Conservation (phyloP, 2,888 invertebrate species). For the Asteroscopus sphinx region DNA sequence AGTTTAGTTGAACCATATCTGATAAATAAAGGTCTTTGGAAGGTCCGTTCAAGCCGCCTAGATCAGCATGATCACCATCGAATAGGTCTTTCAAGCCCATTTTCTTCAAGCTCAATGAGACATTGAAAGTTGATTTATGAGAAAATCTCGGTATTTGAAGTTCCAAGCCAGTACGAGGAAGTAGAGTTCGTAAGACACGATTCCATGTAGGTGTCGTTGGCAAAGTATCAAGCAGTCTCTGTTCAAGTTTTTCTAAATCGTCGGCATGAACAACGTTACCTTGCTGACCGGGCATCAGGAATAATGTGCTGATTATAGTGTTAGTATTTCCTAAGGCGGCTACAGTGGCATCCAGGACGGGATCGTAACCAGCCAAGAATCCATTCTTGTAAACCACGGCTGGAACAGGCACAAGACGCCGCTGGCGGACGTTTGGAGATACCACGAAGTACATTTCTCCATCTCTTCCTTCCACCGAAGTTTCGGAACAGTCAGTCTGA, state of each 20-base stretch:
- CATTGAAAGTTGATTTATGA: conserved; percentile 95
- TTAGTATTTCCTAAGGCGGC: conserved; percentile 93
- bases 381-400: conserved; percentile 94
- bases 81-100: conserved; percentile 96
- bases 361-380: conserved; percentile 96
- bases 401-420: conserved; percentile 95
- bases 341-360: conserved; percentile 95
- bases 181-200: conserved; percentile 92
- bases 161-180: conserved; percentile 94
- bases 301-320: conserved; percentile 93
- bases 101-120: conserved; percentile 93
- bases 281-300: conserved; percentile 96
- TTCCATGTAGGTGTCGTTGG: conserved; percentile 93
- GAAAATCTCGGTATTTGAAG: conserved; percentile 95
- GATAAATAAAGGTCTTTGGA: conserved; percentile 95
- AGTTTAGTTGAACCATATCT: conserved; percentile 95
- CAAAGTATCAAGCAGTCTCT: conserved; percentile 91
- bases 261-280: conserved; percentile 94
- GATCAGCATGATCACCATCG: conserved; percentile 93
- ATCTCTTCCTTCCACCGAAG: conserved; percentile 94
- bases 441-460: conserved; percentile 97
- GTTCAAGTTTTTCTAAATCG: conserved; percentile 93
- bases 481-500: conserved; percentile 94
- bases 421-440: conserved; percentile 93
- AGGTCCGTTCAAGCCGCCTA: conserved; percentile 94